These are phyloP conservation scores for Pachyuromys duprasi DNA, from an alignment of 2,797 vertebrate genomes.

Conservation along the genomic window DNA sequence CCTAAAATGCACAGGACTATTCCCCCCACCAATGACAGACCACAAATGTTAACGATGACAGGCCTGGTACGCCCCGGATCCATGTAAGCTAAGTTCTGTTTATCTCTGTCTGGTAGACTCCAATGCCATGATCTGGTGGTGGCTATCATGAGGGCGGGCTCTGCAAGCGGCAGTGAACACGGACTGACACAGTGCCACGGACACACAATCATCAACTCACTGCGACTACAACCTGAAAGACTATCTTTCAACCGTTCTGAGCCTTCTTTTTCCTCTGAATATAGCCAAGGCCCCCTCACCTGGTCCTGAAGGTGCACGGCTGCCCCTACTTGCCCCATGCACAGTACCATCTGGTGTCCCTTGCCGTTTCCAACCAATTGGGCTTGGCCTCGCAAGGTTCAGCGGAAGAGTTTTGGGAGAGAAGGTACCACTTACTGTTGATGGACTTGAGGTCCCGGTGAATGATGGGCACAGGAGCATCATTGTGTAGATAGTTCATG, in stretches of 20 bases:
- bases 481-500: slow-evolving; percentile 96
- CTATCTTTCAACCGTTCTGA: background rate
- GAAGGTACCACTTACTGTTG: slow-evolving; percentile 92
- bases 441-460: slow-evolving; percentile 97
- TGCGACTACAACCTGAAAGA: background rate
- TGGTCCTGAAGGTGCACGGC: background rate
- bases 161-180: background rate
- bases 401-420: slow-evolving; percentile 16
- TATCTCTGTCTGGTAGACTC: background rate
- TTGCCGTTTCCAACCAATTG: slow-evolving; percentile 10
- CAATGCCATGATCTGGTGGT: background rate
- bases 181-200: background rate
- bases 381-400: background rate
- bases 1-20: background rate
- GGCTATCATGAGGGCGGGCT: background rate
- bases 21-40: fast-evolving
- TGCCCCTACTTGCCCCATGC: background rate
- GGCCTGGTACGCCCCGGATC: background rate
- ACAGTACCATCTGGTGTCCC: slow-evolving; percentile 12
- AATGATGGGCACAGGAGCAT: slow-evolving; percentile 94
- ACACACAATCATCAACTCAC: background rate
- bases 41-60: background rate
- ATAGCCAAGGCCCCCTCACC: background rate
- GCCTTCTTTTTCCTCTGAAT: background rate
- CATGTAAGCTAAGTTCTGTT: background rate